Base-by-base conservation (phyloP, 2,888 invertebrate genomes). In the Amiota communis region DNA sequence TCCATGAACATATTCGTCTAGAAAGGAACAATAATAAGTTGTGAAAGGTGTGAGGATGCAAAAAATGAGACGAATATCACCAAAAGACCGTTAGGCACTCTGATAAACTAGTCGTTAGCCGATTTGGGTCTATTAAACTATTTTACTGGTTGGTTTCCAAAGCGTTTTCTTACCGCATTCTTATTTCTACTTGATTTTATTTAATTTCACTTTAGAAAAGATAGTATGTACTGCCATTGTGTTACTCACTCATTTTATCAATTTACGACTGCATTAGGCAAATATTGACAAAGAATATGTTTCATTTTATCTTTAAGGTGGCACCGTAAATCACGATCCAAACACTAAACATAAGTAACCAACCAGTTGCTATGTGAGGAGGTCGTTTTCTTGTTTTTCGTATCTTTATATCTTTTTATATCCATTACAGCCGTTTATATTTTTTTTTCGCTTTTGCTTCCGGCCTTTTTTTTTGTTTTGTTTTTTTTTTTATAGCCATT, bases 301-400 rank as follows among this genome's bases (percentile, higher is more conserved):
- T 76, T 36, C 36, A 36, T 36, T 36, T 36, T 36, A 36, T 36
- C 6, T 36, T 36, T 36, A 36, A 36, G 73, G 82, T 74, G 74
- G 72, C 76, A 70, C 70, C 74, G 80, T 82, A 82, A 82, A 81
- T 81, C 82, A 82, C 80, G 20, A 49, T 12, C 4, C 36, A 2
- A 36, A 36, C 36, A 36, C 36, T 2, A 36, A 36, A 36, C 36
- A 36, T 36, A 36, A 36, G 36, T 17, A 36, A 46, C 53, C 65
- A 71, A 75, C 75, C 67, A 68, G 67, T 68, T 68, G 67, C 67
- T 23, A 51, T 53, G 20, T 20, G 20, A 59, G 17, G 15, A 17
- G 20, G 17, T 15, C 67, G 13, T n/a, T n/a, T 10, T 11, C 36
- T 36, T 36, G 76, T 72, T 73, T 65, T 67, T 77, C 17, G 11